Base-by-base conservation (phyloP, 1,140 invertebrate species). In the Anoplophora glabripennis region DNA sequence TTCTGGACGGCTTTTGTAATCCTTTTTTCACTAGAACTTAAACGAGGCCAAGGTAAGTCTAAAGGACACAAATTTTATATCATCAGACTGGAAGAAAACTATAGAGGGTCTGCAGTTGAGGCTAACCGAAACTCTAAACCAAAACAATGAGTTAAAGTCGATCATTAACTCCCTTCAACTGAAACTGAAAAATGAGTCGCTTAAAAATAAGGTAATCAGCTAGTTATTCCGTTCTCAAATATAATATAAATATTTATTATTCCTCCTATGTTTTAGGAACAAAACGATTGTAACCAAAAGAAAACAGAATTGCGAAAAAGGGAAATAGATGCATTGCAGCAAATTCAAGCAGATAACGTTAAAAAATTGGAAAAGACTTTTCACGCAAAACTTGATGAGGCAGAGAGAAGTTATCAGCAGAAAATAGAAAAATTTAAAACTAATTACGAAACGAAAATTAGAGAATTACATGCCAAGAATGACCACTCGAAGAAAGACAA, bases 11-110 rank as follows among this genome's bases (percentile, higher is more conserved):
- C 21, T 28, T 28, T 28, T 5, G 21, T n/a, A n/a, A n/a, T n/a
- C 21, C 21, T 28, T 28, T 28, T 28, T 28, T n/a, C n/a, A n/a
- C 3, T 28, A 28, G 21, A 28, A 28, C 5, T 28, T 28, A 28
- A 28, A 5, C n/a, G 37, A 53, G 4, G 17, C 4, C 12, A 47
- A 53, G 12, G 1, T 40, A 44, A 11, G 42, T 42, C 28, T 55
- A 5, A 67, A 64, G 37, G 56, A 64, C 12, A 48, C 59, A 7
- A 55, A 61, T 36, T 56, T 51, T 37, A 40, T 65, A 18, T 55
- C 53, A 3, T 47, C 56, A 33, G 66, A 65, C 48, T 68, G 63
- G 66, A 68, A 68, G 41, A 63, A 58, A 40, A 63, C 60, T n/a
- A 62, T 68, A 15, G 63, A 49, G 15, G 54, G 48, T 15, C 46